Conservation (phyloP, 2,888 invertebrate genomes). For the Biston betularia region DNA sequence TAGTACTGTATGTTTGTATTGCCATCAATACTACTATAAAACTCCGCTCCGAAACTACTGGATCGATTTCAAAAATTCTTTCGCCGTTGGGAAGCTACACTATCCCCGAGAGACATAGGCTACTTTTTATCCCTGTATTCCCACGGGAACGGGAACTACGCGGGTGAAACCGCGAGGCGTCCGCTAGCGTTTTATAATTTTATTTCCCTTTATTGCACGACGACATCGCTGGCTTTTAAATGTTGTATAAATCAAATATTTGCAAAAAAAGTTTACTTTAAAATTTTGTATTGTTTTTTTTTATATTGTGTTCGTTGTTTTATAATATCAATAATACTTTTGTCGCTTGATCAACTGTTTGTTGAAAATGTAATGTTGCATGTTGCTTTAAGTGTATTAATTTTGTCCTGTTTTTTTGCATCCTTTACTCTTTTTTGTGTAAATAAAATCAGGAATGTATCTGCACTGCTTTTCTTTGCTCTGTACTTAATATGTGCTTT, state of each 20-base stretch:
- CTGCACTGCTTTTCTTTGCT: neutral
- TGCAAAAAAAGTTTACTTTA: neutral
- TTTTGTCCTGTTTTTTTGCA: slow-evolving; percentile 2
- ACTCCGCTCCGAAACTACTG: no score
- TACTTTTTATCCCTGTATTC: no score
- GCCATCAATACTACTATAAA: no score
- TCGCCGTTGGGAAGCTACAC: no score
- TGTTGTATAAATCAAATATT: neutral
- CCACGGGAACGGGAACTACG: no score
- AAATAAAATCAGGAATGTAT: neutral
- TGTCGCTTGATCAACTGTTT: neutral
- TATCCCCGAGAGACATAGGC: no score
- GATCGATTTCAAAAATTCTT: no score
- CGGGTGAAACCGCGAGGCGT: no score
- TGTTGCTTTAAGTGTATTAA: slow-evolving; percentile 3
- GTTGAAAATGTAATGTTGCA: slow-evolving; percentile 7
- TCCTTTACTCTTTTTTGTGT: no score
- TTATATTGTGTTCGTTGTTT: slow-evolving; percentile 3
- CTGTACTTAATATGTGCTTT: neutral
- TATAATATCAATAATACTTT: slow-evolving; percentile 30
- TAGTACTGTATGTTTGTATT: slow-evolving; percentile 26
- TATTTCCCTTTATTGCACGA: slow-evolving; percentile 14
- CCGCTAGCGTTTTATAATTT: slow-evolving; percentile 33
- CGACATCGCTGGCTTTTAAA: slow-evolving; percentile 16
- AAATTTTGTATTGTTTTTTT: neutral